These are phyloP conservation scores for Macaca fascicularis DNA, from an alignment of 2,113 vertebrate species.

Conservation along the genomic window T2T-MFA8v1.1 NC_088375.1:130394001-130394500, in stretches of 20 bases:
- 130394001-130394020: conserved; percentile 69
- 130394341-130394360: not conserved
- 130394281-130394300: not conserved
- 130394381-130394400: not conserved
- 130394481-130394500: not conserved
- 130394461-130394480: not conserved
- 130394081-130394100: not conserved
- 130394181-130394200: not conserved
- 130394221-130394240: not conserved
- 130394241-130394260: not conserved
- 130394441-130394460: not conserved
- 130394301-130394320: not conserved
- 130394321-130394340: not conserved
- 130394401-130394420: not conserved
- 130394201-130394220: not conserved
- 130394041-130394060: conserved; percentile 57
- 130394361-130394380: not conserved
- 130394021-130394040: conserved; percentile 60
- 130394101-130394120: not conserved
- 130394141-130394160: not conserved
- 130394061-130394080: conserved; percentile 23
- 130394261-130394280: not conserved
- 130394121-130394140: not conserved
- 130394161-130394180: not conserved
- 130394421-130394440: not conserved